Evolutionary conservation across 2,797 vertebrate species (phyloP).

Genomic region (Clarias platycephalus): DNA sequence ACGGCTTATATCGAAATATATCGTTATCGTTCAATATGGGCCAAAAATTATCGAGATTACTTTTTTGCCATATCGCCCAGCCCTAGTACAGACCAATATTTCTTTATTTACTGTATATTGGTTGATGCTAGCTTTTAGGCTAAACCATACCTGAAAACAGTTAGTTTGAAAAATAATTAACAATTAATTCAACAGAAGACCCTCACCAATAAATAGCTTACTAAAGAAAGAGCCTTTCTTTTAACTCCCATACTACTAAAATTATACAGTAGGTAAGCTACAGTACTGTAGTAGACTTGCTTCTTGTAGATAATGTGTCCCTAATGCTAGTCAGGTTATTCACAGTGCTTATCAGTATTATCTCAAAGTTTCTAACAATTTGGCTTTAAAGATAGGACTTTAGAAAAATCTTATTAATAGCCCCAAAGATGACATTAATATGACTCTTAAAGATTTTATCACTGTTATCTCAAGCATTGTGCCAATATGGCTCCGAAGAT

Average conservation of each 20-base stretch:
- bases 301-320: not conserved
- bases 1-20: too few species aligned
- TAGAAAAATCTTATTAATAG: not conserved
- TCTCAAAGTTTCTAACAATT: not conserved
- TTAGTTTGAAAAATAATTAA: not conserved
- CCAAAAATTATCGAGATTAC: too few species aligned
- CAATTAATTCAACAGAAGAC: not conserved
- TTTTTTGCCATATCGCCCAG: too few species aligned
- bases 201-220: not conserved
- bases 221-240: too few species aligned
- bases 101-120: not conserved
- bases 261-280: not conserved
- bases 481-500: not conserved
- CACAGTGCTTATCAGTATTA: not conserved
- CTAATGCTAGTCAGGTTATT: not conserved
- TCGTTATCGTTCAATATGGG: too few species aligned
- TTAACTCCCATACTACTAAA: not conserved
- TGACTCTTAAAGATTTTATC: not conserved
- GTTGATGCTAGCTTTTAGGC: not conserved
- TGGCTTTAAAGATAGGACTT: not conserved
- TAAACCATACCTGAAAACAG: not conserved
- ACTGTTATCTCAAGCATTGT: not conserved
- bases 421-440: not conserved
- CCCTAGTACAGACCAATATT: too few species aligned
- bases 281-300: not conserved